Evolutionary conservation across 2,888 invertebrate genomes (phyloP), one percentile per base, ranked within the genome.

Genomic region (Dioctria linearis): DNA sequence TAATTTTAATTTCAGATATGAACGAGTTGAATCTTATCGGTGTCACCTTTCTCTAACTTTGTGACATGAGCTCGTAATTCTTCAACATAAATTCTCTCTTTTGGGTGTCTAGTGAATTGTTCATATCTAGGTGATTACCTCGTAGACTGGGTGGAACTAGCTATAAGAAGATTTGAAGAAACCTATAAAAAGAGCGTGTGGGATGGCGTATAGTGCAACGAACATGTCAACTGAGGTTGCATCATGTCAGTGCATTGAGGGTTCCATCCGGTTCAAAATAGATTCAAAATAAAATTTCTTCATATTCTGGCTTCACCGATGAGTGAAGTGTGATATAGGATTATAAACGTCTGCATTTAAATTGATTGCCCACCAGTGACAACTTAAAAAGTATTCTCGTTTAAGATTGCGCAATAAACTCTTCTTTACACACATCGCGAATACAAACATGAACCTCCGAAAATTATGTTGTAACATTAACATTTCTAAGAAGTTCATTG

Each of bases 41-140:
- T 65, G 65, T 65, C 65, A 65, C 65, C 65, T 65, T 65, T 65
- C 65, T 40, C 65, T 40, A 42, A 42, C 65, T 42, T 40, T 65
- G 65, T 42, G 65, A 65, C 65, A 65, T 65, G 65, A 65, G 65
- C 65, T 65, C 65, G 42, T 65, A 65, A 65, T 65, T 65, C 42
- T 65, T 65, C 65, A 65, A 65, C 65, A 65, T 65, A 65, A 65
- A 65, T 65, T 65, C 65, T 40, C n/a, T 40, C 40, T 65, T 63
- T 65, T 25, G 42, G 65, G 5, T 65, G 65, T 65, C 65, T 65
- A 65, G 42, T 65, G 65, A 65, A 65, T 65, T 42, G 65, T 13
- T 65, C 65, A 65, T 65, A 65, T 25, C 25, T 25, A 25, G 65
- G 65, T 65, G 65, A 65, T 9, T 40, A 42, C 42, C 5, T n/a